These are phyloP conservation scores for Oryzias javanicus DNA, from an alignment of 2,113 vertebrate species.

Conservation along the genomic window DNA sequence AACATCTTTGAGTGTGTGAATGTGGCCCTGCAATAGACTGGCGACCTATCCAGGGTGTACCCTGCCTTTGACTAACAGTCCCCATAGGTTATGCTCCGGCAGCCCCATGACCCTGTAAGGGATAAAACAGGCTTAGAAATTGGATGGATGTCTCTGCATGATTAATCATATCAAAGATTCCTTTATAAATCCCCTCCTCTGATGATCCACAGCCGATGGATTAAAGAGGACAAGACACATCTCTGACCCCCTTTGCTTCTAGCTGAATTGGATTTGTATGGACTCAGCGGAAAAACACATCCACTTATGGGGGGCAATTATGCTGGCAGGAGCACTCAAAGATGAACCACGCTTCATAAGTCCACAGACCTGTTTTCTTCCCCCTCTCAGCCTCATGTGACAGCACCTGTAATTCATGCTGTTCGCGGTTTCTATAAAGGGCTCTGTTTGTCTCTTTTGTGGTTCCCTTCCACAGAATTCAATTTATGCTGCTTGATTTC, in stretches of 20 bases:
- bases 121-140: too few relatives aligned
- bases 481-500: slow-evolving; percentile 23
- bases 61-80: too few relatives aligned
- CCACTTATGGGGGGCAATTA: slow-evolving; percentile 66
- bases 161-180: slow-evolving; percentile 26
- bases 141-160: slow-evolving; percentile 1
- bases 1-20: too few relatives aligned
- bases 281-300: slow-evolving; percentile 54
- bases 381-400: not conserved
- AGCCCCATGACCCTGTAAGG: too few relatives aligned
- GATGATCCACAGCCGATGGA: slow-evolving; percentile 50
- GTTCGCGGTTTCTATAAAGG: slow-evolving; percentile 14
- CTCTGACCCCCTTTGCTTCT: slow-evolving; percentile 57
- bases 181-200: slow-evolving; percentile 32
- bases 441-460: slow-evolving; percentile 27
- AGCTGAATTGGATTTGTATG: slow-evolving; percentile 68
- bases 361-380: slow-evolving; percentile 23
- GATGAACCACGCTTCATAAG: slow-evolving; percentile 44
- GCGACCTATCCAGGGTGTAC: too few relatives aligned
- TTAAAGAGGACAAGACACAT: slow-evolving; percentile 67
- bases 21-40: too few relatives aligned
- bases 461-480: slow-evolving; percentile 25
- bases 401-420: slow-evolving; percentile 18
- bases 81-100: too few relatives aligned
- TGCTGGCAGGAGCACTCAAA: slow-evolving; percentile 49